Evolutionary conservation across 2,797 vertebrate species (phyloP).

Genomic region (Pipistrellus pipistrellus): DNA sequence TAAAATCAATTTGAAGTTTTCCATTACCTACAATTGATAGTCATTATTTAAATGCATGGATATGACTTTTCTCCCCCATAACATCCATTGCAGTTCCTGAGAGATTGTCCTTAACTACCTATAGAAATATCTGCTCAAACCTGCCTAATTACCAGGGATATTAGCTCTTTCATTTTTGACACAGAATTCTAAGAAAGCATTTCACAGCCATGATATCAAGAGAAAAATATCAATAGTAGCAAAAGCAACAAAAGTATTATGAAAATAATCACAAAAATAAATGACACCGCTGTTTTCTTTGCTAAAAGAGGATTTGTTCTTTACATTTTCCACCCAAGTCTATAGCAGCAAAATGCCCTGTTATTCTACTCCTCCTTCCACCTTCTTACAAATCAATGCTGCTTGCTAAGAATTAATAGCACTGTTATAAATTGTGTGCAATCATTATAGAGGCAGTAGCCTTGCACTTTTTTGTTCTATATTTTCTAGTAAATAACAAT

Average conservation of each 20-base stretch:
- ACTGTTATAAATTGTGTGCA: conserved; percentile 77
- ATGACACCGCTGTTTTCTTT: conserved; percentile 73
- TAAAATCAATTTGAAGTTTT: conserved; percentile 74
- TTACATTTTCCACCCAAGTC: conserved; percentile 45
- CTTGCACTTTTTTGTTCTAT: conserved; percentile 60
- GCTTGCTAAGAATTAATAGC: conserved; percentile 81
- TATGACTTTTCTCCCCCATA: conserved; percentile 78
- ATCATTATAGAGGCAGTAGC: conserved; percentile 69
- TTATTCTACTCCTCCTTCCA: conserved; percentile 74
- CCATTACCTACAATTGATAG: conserved; percentile 76
- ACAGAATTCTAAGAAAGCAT: conserved; percentile 53
- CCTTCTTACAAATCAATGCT: conserved; percentile 75
- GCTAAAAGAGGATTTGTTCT: conserved; percentile 69
- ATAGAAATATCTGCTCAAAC: conserved; percentile 49
- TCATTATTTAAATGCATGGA: conserved; percentile 76
- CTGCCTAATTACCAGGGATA: conserved; percentile 22
- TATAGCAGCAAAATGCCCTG: conserved; percentile 17
- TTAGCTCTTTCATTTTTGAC: conserved; percentile 44
- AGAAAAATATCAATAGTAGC: conserved; percentile 26
- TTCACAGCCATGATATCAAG: conserved; percentile 46
- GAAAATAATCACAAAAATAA: conserved; percentile 79
- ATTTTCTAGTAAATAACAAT: conserved; percentile 79
- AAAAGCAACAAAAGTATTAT: conserved; percentile 71
- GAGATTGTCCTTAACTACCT: conserved; percentile 79
- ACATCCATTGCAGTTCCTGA: conserved; percentile 66